Evolutionary conservation across 2,113 vertebrate species (phyloP).

Genomic region (Dryoscopus gambensis): DNA sequence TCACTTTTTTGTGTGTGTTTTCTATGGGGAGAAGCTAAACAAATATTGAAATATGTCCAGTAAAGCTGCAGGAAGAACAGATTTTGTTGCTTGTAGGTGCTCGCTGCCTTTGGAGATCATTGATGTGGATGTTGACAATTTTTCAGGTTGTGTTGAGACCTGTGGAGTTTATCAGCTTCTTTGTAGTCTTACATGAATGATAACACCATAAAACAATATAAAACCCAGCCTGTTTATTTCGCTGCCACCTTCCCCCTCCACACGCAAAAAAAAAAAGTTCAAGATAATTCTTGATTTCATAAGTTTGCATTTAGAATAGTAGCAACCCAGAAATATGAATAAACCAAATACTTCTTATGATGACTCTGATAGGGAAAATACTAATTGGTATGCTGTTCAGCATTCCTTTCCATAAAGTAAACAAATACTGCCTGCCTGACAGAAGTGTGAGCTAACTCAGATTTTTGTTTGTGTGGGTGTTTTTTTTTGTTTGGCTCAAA

Average conservation of each 20-base stretch:
- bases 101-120: not conserved
- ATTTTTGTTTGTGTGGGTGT: not conserved
- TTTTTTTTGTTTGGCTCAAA: not conserved
- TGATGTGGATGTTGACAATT: not conserved
- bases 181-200: not conserved
- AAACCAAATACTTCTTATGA: not conserved
- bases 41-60: not conserved
- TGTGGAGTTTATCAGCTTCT: not conserved
- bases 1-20: not conserved
- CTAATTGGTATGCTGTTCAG: not conserved
- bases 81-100: not conserved
- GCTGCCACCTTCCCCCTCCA: not conserved
- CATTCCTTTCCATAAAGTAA: not conserved
- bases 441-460: not conserved
- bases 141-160: not conserved
- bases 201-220: not conserved
- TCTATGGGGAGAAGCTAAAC: not conserved
- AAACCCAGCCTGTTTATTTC: not conserved
- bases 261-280: not conserved
- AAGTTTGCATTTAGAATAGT: not conserved
- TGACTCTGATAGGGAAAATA: not conserved
- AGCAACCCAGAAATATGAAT: not conserved
- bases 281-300: not conserved
- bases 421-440: not conserved
- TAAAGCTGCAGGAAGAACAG: not conserved